Conservation (phyloP, 2,888 invertebrate species). For the Drosophila kuntzei region DNA sequence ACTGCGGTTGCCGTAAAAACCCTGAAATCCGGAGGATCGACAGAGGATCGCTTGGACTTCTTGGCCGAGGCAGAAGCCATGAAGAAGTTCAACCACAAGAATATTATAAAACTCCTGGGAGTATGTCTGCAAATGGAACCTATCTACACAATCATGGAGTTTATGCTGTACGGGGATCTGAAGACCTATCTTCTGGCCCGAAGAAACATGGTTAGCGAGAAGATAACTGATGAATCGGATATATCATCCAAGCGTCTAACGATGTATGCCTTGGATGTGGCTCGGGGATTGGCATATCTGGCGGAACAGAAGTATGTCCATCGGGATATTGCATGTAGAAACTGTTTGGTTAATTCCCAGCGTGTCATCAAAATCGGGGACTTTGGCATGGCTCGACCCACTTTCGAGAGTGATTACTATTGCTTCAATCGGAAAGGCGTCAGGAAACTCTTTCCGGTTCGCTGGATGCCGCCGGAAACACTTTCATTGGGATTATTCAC, state of each 20-base stretch:
- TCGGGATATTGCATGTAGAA: constrained; percentile 93
- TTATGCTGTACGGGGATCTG: constrained; percentile 96
- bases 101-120: constrained; percentile 93
- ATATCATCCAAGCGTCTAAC: constrained; percentile 93
- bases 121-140: constrained; percentile 95
- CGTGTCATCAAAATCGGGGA: constrained; percentile 92
- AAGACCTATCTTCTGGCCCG: constrained; percentile 95
- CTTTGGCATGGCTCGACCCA: constrained; percentile 96
- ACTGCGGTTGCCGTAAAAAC: constrained; percentile 95
- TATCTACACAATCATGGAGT: constrained; percentile 96
- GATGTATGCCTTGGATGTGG: constrained; percentile 94
- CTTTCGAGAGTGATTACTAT: constrained; percentile 95
- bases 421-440: constrained; percentile 94
- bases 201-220: constrained; percentile 91
- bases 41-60: constrained; percentile 95
- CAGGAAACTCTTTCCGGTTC: constrained; percentile 89
- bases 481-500: constrained; percentile 93
- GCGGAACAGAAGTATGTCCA: constrained; percentile 95
- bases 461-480: constrained; percentile 98
- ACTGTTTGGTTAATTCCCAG: constrained; percentile 91
- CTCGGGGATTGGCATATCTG: constrained; percentile 93
- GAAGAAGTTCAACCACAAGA: constrained; percentile 96
- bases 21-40: constrained; percentile 92
- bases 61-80: constrained; percentile 96
- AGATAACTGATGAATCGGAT: constrained; percentile 88